phyloP scores from a whole-genome alignment of 2,888 invertebrate genomes.

The Drosophila histrio region DNA sequence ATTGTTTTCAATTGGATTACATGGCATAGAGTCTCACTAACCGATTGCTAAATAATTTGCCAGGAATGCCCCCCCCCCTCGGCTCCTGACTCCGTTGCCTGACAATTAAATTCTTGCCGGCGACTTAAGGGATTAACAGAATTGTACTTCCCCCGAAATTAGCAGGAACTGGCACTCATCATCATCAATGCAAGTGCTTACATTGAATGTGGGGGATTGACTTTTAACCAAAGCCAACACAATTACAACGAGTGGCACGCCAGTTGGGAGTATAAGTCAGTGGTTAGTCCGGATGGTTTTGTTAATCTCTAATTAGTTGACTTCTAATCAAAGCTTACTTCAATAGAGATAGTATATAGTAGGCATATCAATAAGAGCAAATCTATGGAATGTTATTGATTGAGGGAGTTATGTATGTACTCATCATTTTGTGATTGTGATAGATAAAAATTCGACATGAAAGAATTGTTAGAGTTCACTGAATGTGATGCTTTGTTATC shows the following conservation, averaged over 20 bases:
- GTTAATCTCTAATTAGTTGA: not conserved
- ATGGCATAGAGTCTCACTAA: slow-evolving; percentile 38
- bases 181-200: slow-evolving; percentile 28
- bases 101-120: slow-evolving; percentile 41
- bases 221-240: slow-evolving; percentile 19
- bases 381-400: too few species aligned
- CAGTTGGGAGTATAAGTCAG: not conserved
- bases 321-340: not conserved
- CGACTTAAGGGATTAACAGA: slow-evolving; percentile 53
- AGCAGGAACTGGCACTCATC: slow-evolving; percentile 10
- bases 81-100: not conserved
- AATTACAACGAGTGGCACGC: not conserved
- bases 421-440: too few species aligned
- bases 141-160: slow-evolving; percentile 11
- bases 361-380: too few species aligned
- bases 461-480: too few species aligned
- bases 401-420: too few species aligned
- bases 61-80: slow-evolving; percentile 7
- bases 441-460: too few species aligned
- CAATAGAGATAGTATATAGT: too few species aligned
- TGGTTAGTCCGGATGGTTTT: not conserved
- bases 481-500: too few species aligned
- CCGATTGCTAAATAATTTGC: slow-evolving; percentile 53
- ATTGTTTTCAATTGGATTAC: slow-evolving; percentile 78
- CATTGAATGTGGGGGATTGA: slow-evolving; percentile 42